Evolutionary conservation across 2,888 invertebrate species (phyloP), one percentile per base, ranked within the genome.

Genomic region (Dicranocentrus wangi): DNA sequence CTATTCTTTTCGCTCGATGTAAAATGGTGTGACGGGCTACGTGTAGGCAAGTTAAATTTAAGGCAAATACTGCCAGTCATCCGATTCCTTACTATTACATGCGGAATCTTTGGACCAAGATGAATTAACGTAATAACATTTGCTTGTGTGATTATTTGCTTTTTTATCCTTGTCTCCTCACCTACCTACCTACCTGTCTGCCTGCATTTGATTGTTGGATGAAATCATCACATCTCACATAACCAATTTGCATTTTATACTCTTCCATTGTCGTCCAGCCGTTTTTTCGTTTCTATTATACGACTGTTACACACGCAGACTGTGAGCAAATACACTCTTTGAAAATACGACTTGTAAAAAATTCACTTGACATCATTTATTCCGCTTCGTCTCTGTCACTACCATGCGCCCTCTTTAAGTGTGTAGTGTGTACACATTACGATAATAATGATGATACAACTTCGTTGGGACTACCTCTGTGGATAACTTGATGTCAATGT

Each of bases 171-270:
- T 43, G 42, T 71, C 43, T 53, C 43, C 70, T n/a, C 55, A 21
- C 21, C 39, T 39, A 13, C 47, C 47, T 47, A 15, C 17, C 17
- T 47, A 53, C 32, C 39, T 70, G 15, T 17, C 13, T 73, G 73
- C 58, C 75, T 75, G 43, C 66, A 58, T 58, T 58, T 32, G 32
- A 42, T 63, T 63, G 42, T 63, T 25, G 28, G 43, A 68, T 66
- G 66, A 66, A 58, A 66, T 63, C 63, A 73, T 73, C 73, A 66
- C 66, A 58, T 75, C 43, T 75, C 66, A 60, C 19, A 42, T 75
- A 75, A 58, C 75, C 65, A 72, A 73, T 75, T 75, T 75, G 75
- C 75, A 75, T 75, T 65, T 23, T 55, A 47, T 65, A 65, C 32
- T 25, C 19, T 60, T 17, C 2, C n/a, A n/a, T n/a, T n/a, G n/a